A percentile compares a stretch with the other conserved stretches of the same genome.
These are phyloP conservation scores for Sebastes glaucus DNA, from an alignment of 2,797 vertebrate genomes.

Conservation along the genomic window DNA sequence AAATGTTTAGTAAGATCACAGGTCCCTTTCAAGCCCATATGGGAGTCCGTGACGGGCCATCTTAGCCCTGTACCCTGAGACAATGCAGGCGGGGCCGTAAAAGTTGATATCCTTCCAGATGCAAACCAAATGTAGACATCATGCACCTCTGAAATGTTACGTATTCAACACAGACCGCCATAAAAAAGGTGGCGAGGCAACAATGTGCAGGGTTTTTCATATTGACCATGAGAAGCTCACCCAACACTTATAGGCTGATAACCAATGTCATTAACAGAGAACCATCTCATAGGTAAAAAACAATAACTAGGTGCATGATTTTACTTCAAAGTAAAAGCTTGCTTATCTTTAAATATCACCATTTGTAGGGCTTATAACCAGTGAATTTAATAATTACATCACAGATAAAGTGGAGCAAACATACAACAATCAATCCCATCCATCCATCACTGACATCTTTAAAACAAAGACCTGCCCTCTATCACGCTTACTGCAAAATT, in stretches of 20 bases:
- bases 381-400: background rate
- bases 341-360: background rate
- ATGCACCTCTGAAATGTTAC: constrained; percentile 49
- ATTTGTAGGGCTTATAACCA: background rate
- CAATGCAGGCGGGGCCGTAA: constrained; percentile 55
- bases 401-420: background rate
- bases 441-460: too few species aligned
- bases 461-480: too few species aligned
- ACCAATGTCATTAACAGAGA: constrained; percentile 1
- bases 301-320: background rate
- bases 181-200: constrained; percentile 30
- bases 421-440: too few species aligned
- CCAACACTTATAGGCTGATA: background rate
- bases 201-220: constrained; percentile 12
- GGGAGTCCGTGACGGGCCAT: constrained; percentile 30
- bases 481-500: too few species aligned
- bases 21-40: constrained; percentile 45
- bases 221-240: constrained; percentile 19
- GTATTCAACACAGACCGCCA: constrained; percentile 33
- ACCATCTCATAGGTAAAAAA: constrained; percentile 11
- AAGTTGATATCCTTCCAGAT: constrained; percentile 68
- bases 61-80: constrained; percentile 41
- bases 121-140: constrained; percentile 69
- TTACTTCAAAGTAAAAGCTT: constrained; percentile 9
- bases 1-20: constrained; percentile 54